A percentile compares a stretch with the other conserved stretches of the same genome.
Conservation (phyloP, 2,888 invertebrate genomes). For the Drosophila histrio region DNA sequence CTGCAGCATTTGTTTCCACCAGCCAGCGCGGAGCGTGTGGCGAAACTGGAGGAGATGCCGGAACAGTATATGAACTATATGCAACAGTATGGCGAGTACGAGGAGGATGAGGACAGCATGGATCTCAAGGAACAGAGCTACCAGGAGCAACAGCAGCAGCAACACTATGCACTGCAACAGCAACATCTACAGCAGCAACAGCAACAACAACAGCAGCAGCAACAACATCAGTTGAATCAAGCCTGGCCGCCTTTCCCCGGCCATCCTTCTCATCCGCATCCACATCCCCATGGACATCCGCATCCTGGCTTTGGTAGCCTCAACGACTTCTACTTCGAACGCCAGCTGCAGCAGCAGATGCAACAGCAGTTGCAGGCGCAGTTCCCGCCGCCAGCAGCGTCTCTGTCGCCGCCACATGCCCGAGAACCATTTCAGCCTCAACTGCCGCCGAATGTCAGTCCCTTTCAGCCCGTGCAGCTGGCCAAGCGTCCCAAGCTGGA, state of each 20-base stretch:
- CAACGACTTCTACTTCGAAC: conserved; percentile 73
- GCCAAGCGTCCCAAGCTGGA: conserved; percentile 67
- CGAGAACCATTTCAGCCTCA: conserved; percentile 72
- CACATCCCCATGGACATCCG: conserved; percentile 41
- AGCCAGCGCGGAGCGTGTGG: conserved; percentile 79
- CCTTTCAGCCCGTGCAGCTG: conserved; percentile 65
- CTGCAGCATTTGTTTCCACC: conserved; percentile 79
- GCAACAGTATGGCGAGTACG: conserved; percentile 82
- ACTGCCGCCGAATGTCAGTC: conserved; percentile 61
- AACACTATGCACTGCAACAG: conserved; percentile 68
- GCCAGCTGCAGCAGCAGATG: conserved; percentile 63
- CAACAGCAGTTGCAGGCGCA: conserved; percentile 63
- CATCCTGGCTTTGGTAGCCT: conserved; percentile 62
- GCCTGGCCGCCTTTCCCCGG: conserved; percentile 61
- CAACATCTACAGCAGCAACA: conserved; percentile 69
- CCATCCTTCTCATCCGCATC: conserved; percentile 48
- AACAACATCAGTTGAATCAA: conserved; percentile 47
- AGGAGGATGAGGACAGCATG: conserved; percentile 80
- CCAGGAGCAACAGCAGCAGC: conserved; percentile 74
- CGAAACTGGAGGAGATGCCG: conserved; percentile 80
- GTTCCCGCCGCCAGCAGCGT: conserved; percentile 45
- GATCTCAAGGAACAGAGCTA: conserved; percentile 67
- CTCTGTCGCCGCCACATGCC: conserved; percentile 39
- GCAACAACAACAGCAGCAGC: conserved; percentile 54
- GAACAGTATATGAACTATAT: conserved; percentile 81